Conservation (phyloP, 1,140 invertebrate species). For the Drosophila persimilis region DNA sequence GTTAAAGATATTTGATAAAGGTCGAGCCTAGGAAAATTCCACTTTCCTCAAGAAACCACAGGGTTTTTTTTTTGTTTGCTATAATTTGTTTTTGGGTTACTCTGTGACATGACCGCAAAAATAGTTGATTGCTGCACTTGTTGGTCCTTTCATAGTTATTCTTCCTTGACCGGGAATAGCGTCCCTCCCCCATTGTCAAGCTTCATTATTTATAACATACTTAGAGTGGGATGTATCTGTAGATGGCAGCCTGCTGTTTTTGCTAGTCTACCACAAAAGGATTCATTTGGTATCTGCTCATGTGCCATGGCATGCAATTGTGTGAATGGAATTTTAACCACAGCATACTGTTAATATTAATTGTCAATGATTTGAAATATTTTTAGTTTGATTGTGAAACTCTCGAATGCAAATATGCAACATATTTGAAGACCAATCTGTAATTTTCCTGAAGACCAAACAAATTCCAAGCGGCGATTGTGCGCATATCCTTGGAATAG, state of each 20-base stretch:
- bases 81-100: background rate
- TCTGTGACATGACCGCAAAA: conserved; percentile 13
- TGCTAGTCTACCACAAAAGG: background rate
- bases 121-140: conserved; percentile 5
- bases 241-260: background rate
- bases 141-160: background rate
- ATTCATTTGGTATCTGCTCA: conserved; percentile 11
- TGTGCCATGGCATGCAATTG: background rate
- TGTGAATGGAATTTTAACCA: background rate
- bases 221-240: conserved; percentile 19
- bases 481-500: too few species aligned
- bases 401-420: conserved; percentile 7
- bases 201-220: conserved; percentile 39
- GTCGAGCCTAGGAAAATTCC: background rate
- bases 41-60: background rate
- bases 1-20: too few species aligned
- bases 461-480: too few species aligned
- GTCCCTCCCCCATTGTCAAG: background rate
- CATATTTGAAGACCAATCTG: conserved; percentile 13
- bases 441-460: too few species aligned
- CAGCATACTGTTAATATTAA: too few species aligned
- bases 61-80: background rate
- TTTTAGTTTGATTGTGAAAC: conserved; percentile 16
- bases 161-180: background rate
- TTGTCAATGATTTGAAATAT: conserved; percentile 15